These are phyloP conservation scores for Podotricha telesiphe DNA, from an alignment of 2,888 invertebrate species.

Conservation along the genomic window DNA sequence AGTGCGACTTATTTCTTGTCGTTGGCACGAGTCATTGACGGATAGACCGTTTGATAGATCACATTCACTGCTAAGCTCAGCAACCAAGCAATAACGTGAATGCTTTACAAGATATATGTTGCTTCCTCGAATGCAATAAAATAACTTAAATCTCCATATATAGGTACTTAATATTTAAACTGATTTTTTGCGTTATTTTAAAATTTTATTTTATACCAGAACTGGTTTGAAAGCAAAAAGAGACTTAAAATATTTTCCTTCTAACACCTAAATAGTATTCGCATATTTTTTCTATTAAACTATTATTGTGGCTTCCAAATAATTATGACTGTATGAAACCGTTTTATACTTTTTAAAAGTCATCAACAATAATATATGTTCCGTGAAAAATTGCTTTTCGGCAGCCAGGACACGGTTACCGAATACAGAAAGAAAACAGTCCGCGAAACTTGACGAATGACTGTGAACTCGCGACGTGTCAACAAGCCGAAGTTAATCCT, in stretches of 20 bases:
- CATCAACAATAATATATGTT: slow-evolving; percentile 55
- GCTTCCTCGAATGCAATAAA: slow-evolving; percentile 18
- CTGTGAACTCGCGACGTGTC: slow-evolving; percentile 65
- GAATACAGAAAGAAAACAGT: slow-evolving; percentile 42
- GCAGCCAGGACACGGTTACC: slow-evolving; percentile 57
- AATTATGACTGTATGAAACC: background rate
- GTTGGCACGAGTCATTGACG: slow-evolving; percentile 37
- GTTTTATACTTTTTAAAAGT: slow-evolving; percentile 43
- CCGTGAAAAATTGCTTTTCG: slow-evolving; percentile 67
- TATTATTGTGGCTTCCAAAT: background rate
- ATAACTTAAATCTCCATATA: background rate
- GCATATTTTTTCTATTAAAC: background rate
- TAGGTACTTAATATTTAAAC: background rate
- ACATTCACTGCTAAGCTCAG: slow-evolving; percentile 27
- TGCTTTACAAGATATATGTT: slow-evolving; percentile 29
- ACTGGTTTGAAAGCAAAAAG: background rate
- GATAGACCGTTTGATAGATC: slow-evolving; percentile 43
- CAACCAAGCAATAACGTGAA: slow-evolving; percentile 26
- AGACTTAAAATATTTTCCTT: background rate
- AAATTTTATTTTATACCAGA: background rate
- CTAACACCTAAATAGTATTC: too few species aligned
- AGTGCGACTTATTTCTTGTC: slow-evolving; percentile 36
- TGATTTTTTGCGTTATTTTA: background rate
- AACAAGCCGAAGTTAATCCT: slow-evolving; percentile 80
- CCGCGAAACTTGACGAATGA: slow-evolving; percentile 73